phyloP scores from a whole-genome alignment of 1,140 invertebrate genomes.

The Venustaconcha ellipsiformis region DNA sequence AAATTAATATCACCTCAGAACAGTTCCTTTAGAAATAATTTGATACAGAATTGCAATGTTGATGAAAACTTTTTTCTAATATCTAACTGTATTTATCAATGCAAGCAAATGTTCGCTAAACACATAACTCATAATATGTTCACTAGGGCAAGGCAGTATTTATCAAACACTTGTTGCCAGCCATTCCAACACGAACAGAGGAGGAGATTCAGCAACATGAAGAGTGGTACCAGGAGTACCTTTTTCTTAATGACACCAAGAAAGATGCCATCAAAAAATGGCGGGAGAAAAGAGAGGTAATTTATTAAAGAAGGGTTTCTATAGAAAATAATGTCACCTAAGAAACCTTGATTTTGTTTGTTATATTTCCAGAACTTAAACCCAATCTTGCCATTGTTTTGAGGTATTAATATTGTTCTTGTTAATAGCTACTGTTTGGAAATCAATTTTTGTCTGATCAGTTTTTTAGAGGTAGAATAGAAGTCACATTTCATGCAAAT shows the following conservation, averaged over 20 bases:
- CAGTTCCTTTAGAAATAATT: too few relatives aligned
- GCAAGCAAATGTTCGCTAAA: too few relatives aligned
- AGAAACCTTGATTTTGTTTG: too few relatives aligned
- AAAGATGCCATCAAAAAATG: slow-evolving; percentile 67
- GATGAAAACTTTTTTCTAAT: too few relatives aligned
- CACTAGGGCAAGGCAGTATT: slow-evolving; percentile 59
- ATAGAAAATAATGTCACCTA: too few relatives aligned
- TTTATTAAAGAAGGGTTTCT: neutral
- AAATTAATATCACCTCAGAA: too few relatives aligned
- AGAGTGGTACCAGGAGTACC: slow-evolving; percentile 66
- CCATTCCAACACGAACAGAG: slow-evolving; percentile 61
- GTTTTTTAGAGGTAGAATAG: too few relatives aligned
- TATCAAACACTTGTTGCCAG: slow-evolving; percentile 54
- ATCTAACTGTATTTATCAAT: too few relatives aligned
- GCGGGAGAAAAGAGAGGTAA: slow-evolving; percentile 64
- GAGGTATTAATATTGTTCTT: neutral
- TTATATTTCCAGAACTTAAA: neutral
- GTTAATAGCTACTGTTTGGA: neutral
- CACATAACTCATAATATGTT: neutral
- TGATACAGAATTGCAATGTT: too few relatives aligned
- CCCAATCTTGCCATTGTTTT: neutral
- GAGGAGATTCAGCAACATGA: slow-evolving; percentile 64
- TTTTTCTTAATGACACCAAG: slow-evolving; percentile 61
- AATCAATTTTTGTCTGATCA: too few relatives aligned
- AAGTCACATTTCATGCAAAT: too few relatives aligned